Percentiles rank a stretch among this genome's conserved stretches.
phyloP scores from a whole-genome alignment of 2,888 invertebrate genomes.

The Lasiommata megera region DNA sequence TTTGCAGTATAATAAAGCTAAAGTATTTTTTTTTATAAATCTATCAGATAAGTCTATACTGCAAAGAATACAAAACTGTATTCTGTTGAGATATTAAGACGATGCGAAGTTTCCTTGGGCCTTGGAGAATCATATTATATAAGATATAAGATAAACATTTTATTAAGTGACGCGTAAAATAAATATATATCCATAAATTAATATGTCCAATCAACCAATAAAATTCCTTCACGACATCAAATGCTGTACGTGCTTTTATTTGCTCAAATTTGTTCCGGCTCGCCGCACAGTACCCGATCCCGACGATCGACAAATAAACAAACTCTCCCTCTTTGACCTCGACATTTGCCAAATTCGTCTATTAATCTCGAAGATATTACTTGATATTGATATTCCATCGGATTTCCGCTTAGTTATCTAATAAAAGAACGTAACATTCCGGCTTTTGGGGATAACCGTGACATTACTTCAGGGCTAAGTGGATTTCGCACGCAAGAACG shows the following conservation, averaged over 20 bases:
- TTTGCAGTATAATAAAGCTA: too few species aligned
- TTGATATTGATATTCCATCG: constrained; percentile 41
- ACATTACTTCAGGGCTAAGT: constrained; percentile 56
- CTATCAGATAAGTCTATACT: too few species aligned
- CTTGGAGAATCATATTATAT: too few species aligned
- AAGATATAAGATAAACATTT: not conserved
- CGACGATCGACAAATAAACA: constrained; percentile 19
- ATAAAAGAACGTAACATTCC: constrained; percentile 42
- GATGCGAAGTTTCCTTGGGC: too few species aligned
- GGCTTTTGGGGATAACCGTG: constrained; percentile 46
- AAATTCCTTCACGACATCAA: constrained; percentile 6
- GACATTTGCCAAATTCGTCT: constrained; percentile 20
- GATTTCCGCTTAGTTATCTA: constrained; percentile 56
- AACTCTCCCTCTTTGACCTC: constrained; percentile 25
- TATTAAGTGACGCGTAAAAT: not conserved
- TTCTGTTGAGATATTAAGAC: too few species aligned
- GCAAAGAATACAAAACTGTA: too few species aligned
- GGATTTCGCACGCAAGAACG: constrained; percentile 51
- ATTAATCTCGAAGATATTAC: constrained; percentile 36
- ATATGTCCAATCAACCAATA: constrained; percentile 1
- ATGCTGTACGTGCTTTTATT: constrained; percentile 4
- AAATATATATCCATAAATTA: not conserved
- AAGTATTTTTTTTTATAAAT: too few species aligned
- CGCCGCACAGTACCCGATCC: not conserved
- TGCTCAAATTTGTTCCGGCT: constrained; percentile 9